A percentile compares a stretch with the other conserved stretches of the same genome.
phyloP scores from a whole-genome alignment of 2,888 invertebrate species.

The Erebia aethiops region DNA sequence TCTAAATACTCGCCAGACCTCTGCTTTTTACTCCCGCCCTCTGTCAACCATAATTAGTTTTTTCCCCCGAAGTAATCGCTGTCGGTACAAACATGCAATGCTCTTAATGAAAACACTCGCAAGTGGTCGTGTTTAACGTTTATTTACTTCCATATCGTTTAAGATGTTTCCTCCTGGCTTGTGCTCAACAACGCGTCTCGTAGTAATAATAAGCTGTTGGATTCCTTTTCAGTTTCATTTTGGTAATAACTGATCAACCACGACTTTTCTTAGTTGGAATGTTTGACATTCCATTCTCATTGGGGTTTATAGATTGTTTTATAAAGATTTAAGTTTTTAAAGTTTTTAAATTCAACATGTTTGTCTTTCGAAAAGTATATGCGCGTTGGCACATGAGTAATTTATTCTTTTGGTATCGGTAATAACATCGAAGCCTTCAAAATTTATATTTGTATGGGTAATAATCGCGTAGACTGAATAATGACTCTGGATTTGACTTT shows the following conservation, averaged over 20 bases:
- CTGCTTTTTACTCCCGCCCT: slow-evolving; percentile 53
- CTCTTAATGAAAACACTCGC: slow-evolving; percentile 78
- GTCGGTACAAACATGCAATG: slow-evolving; percentile 74
- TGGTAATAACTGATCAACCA: too few relatives aligned
- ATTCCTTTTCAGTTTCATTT: neutral
- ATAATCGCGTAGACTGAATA: too few relatives aligned
- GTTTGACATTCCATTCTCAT: neutral
- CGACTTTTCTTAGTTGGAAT: too few relatives aligned
- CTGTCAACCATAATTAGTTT: slow-evolving; percentile 75
- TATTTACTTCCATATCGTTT: slow-evolving; percentile 75
- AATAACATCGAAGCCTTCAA: too few relatives aligned
- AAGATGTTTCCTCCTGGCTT: slow-evolving; percentile 59
- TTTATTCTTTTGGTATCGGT: too few relatives aligned
- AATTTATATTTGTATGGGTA: too few relatives aligned
- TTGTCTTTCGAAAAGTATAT: too few relatives aligned
- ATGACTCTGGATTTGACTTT: too few relatives aligned
- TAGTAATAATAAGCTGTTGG: slow-evolving; percentile 2
- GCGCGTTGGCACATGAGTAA: too few relatives aligned
- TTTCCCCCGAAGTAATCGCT: slow-evolving; percentile 69
- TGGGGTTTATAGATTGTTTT: too few relatives aligned
- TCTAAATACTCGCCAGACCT: slow-evolving; percentile 45
- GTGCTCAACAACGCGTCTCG: slow-evolving; percentile 51
- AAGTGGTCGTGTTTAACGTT: slow-evolving; percentile 76
- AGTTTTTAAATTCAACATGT: too few relatives aligned
- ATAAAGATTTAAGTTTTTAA: too few relatives aligned